A percentile compares a stretch with the other conserved stretches of the same genome.
Conservation (phyloP, 1,140 invertebrate species). For the Spodoptera litura region DNA sequence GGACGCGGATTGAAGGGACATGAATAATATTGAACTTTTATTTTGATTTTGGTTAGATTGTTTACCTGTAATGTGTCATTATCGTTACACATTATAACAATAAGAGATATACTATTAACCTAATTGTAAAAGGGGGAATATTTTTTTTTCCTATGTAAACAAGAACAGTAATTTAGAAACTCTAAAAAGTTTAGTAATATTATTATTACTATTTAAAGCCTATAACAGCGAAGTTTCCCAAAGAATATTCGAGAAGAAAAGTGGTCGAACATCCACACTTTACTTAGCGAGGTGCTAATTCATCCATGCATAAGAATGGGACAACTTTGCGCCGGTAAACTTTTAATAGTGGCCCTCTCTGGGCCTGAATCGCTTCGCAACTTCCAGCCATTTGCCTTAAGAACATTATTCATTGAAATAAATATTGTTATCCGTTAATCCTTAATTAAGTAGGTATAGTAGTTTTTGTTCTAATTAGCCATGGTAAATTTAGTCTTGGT, state of each 20-base stretch:
- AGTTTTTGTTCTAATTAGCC: background rate
- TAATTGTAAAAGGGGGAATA: too few relatives aligned
- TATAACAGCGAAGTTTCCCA: too few relatives aligned
- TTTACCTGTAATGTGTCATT: too few relatives aligned
- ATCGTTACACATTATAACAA: too few relatives aligned
- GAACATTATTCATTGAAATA: conserved; percentile 46
- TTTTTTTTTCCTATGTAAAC: too few relatives aligned
- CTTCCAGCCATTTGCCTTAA: conserved; percentile 47
- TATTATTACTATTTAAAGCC: too few relatives aligned
- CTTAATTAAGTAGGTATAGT: conserved; percentile 22
- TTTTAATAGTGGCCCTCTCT: conserved; percentile 58
- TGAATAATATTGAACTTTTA: background rate
- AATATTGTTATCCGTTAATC: conserved; percentile 25
- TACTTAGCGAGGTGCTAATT: conserved; percentile 52
- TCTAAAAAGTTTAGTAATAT: too few relatives aligned
- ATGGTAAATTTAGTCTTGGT: background rate
- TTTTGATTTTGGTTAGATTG: background rate
- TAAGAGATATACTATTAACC: too few relatives aligned
- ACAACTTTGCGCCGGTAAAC: conserved; percentile 53
- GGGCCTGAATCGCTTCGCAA: conserved; percentile 54
- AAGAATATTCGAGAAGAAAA: conserved; percentile 22
- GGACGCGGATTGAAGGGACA: background rate
- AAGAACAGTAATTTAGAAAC: too few relatives aligned
- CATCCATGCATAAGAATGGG: conserved; percentile 60
- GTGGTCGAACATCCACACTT: conserved; percentile 33